A percentile compares a stretch with the other conserved stretches of the same genome.
These are phyloP conservation scores for Talpa occidentalis DNA, from an alignment of 2,113 vertebrate species.

Conservation along the genomic window DNA sequence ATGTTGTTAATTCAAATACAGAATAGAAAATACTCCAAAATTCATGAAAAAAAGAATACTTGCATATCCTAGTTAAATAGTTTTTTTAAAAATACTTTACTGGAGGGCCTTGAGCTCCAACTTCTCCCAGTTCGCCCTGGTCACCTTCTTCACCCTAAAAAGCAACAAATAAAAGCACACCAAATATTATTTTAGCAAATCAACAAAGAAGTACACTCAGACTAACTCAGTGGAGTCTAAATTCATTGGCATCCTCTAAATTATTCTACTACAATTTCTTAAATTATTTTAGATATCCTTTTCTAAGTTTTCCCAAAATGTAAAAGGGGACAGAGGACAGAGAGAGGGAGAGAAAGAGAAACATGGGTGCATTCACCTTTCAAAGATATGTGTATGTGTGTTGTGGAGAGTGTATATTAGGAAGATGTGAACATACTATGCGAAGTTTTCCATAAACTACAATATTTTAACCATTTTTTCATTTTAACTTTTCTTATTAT, in stretches of 20 bases:
- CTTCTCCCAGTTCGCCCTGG: constrained; percentile 92
- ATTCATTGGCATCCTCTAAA: not conserved
- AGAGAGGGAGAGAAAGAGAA: not conserved
- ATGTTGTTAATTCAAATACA: not conserved
- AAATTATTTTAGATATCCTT: not conserved
- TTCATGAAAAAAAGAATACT: not conserved
- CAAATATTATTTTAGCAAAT: not conserved
- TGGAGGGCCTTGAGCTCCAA: constrained; percentile 93
- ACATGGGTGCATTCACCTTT: not conserved
- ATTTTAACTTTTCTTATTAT: not conserved
- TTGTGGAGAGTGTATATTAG: not conserved
- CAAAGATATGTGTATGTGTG: not conserved
- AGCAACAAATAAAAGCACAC: constrained; percentile 59
- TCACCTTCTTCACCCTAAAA: constrained; percentile 96
- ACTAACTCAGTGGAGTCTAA: not conserved
- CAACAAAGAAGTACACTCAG: not conserved
- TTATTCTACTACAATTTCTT: not conserved
- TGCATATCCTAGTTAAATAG: not conserved
- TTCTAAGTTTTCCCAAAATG: not conserved
- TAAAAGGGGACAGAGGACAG: not conserved
- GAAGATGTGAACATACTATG: not conserved
- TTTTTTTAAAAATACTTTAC: constrained; percentile 88
- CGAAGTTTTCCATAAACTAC: not conserved
- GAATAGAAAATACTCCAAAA: constrained; percentile 22
- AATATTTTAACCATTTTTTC: not conserved